Evolutionary conservation across 2,888 invertebrate genomes (phyloP).

Genomic region (Plutella xylostella): DNA sequence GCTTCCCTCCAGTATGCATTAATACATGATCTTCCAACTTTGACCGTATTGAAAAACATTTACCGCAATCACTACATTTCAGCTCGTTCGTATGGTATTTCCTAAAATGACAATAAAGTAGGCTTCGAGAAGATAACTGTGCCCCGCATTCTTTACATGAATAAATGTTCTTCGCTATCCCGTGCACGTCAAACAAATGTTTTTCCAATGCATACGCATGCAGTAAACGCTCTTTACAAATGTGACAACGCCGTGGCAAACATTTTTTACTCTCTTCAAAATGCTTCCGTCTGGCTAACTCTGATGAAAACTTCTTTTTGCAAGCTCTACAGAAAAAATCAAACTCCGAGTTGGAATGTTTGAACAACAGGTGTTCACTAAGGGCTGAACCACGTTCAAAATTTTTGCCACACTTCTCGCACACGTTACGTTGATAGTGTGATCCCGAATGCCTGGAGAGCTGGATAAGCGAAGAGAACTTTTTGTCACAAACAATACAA

Average conservation of each 20-base stretch:
- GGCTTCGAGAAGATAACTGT: constrained; percentile 6
- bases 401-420: constrained; percentile 15
- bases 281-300: constrained; percentile 11
- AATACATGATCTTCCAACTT: neutral
- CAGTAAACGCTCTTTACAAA: constrained; percentile 10
- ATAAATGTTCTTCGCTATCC: constrained; percentile 7
- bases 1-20: no score
- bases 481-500: constrained; percentile 7
- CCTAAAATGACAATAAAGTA: constrained; percentile 13
- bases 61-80: constrained; percentile 15
- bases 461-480: constrained; percentile 1
- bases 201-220: constrained; percentile 6
- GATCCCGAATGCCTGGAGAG: constrained; percentile 3
- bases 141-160: constrained; percentile 14
- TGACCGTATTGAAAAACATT: neutral
- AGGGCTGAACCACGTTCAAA: constrained; percentile 9
- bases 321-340: constrained; percentile 10
- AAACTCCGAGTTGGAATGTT: neutral
- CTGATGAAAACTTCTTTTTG: constrained; percentile 9
- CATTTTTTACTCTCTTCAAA: constrained; percentile 12
- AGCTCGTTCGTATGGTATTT: constrained; percentile 11
- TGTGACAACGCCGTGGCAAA: constrained; percentile 7
- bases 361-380: constrained; percentile 7
- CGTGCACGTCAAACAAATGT: constrained; percentile 12
- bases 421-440: constrained; percentile 10